Base-by-base conservation (phyloP, 2,888 invertebrate species). In the Troides oblongomaculatus region DNA sequence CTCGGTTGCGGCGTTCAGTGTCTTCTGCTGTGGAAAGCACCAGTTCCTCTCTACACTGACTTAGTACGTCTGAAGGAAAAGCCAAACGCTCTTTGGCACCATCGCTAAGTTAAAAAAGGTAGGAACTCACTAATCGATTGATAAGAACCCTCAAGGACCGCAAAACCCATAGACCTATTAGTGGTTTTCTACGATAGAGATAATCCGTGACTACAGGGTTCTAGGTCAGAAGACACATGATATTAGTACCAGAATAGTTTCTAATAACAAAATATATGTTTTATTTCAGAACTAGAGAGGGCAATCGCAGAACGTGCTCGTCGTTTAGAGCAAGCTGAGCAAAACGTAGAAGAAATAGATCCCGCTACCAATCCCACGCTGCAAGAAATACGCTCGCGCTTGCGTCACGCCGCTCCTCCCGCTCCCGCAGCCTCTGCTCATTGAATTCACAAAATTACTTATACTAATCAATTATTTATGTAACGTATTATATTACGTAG, bases 251-350 rank as follows among this genome's bases (percentile, higher is more conserved):
- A 14, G 14, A 14, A 2, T 56, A 56, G 8, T 56, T n/a, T 56
- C 5, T 21, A 56, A 21, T 56, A 8, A 56, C 18, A 14, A 56
- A 56, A 60, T 36, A 2, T 5, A 14, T 12, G 14, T 8, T 71
- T 59, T 17, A 39, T 64, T 25, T 56, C 93, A 84, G 94, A 94
- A 81, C 79, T 94, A 67, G 94, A 94, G 79, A 93, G 94, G 77
- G 94, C 94, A 59, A 94, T 94, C 81, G 94, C 94, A 0, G 94
- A 94, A 78, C 88, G 94, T 57, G 94, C 94, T 36, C 93, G 93
- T 60, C 87, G 94, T 59, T 78, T 94, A 66, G 94, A 93, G 76
- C 88, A 88, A 71, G 90, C 91, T 43, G 90, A 90, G 72, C 86
- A 85, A 66, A 79, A 74, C 25, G 73, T 81, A 12, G 88, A 85